Evolutionary conservation across 2,113 vertebrate genomes (phyloP).

Genomic region (Orthonyx spaldingii): DNA sequence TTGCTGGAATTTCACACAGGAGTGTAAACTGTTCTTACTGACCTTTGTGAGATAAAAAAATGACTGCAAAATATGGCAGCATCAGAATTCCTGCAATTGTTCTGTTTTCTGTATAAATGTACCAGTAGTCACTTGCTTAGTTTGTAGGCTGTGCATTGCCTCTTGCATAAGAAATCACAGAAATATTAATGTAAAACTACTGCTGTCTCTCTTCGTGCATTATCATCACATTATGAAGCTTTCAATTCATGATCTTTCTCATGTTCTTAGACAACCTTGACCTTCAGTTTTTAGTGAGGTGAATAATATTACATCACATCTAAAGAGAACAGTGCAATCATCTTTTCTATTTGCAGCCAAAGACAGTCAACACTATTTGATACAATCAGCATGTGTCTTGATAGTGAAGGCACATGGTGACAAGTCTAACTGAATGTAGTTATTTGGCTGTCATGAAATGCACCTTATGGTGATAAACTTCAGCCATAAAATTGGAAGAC

Average conservation of each 20-base stretch:
- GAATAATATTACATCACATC: constrained; percentile 78
- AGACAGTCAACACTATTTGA: constrained; percentile 80
- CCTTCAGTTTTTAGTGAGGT: constrained; percentile 75
- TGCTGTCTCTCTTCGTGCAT: constrained; percentile 53
- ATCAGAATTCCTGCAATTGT: not conserved
- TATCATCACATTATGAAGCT: constrained; percentile 65
- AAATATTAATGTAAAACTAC: constrained; percentile 30
- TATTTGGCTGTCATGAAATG: constrained; percentile 84
- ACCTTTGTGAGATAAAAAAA: not conserved
- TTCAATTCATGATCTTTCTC: constrained; percentile 68
- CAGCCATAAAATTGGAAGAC: constrained; percentile 83
- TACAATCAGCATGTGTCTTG: constrained; percentile 87
- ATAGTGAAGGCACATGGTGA: constrained; percentile 80
- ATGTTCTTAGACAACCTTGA: constrained; percentile 75
- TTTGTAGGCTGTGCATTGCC: not conserved
- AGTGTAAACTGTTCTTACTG: not conserved
- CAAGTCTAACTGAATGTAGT: constrained; percentile 85
- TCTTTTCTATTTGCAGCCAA: constrained; percentile 78
- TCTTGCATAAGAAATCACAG: constrained; percentile 31
- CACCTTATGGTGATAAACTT: constrained; percentile 85
- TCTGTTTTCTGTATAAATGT: constrained; percentile 6
- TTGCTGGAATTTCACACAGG: not conserved
- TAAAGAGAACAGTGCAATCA: constrained; percentile 76
- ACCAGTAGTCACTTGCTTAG: not conserved
- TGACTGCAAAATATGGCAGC: not conserved